These are phyloP conservation scores for Sminthurides aquaticus DNA, from an alignment of 2,888 invertebrate genomes.

Conservation along the genomic window DNA sequence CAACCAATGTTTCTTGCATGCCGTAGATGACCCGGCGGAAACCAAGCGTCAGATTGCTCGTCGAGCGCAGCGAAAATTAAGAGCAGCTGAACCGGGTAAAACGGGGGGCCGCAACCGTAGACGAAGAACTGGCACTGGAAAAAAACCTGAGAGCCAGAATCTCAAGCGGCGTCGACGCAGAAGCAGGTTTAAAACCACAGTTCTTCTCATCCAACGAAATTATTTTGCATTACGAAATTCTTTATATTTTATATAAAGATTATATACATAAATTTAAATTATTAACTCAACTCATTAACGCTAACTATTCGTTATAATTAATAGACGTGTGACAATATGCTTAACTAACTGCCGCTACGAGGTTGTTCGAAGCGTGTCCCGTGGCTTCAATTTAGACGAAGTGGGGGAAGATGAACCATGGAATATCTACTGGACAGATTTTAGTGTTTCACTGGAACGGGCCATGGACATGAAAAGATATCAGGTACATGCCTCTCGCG, in stretches of 20 bases:
- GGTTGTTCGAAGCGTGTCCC: conserved; percentile 62
- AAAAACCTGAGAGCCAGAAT: background rate
- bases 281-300: too few species aligned
- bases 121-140: background rate
- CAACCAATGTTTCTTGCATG: background rate
- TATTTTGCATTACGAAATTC: too few species aligned
- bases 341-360: conserved; percentile 66
- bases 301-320: too few species aligned
- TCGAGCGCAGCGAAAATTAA: background rate
- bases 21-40: background rate
- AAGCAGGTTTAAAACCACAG: background rate
- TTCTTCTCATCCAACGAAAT: too few species aligned
- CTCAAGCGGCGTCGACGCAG: background rate
- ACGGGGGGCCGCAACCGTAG: background rate
- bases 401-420: conserved; percentile 73
- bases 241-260: too few species aligned
- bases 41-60: background rate
- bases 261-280: too few species aligned
- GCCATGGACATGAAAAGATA: conserved; percentile 88
- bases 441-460: conserved; percentile 73
- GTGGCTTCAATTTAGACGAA: conserved; percentile 65
- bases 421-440: conserved; percentile 88
- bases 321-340: conserved; percentile 52
- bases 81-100: background rate
- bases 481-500: conserved; percentile 46